Conservation (phyloP, 2,888 invertebrate genomes). For the Andrena marginata region DNA sequence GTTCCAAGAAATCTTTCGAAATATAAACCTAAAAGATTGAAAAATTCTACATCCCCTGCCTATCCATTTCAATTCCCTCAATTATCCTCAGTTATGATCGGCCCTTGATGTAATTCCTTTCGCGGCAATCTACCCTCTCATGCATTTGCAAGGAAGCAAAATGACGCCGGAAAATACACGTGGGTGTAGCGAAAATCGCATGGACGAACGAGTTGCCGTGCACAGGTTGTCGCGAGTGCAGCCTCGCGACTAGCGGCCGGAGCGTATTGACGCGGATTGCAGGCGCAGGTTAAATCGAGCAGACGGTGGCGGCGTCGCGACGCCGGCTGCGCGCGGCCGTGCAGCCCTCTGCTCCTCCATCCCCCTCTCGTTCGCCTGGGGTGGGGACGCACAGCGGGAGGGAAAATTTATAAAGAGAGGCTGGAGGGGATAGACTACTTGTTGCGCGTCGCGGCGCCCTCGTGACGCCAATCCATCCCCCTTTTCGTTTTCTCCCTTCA, state of each 20-base stretch:
- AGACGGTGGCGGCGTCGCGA: slow-evolving; percentile 81
- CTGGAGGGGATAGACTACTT: slow-evolving; percentile 79
- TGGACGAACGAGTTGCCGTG: slow-evolving; percentile 29
- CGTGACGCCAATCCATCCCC: slow-evolving; percentile 67
- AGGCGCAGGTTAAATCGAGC: slow-evolving; percentile 80
- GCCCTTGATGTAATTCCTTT: too few relatives aligned
- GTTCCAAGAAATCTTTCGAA: too few relatives aligned
- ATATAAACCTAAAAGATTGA: neutral
- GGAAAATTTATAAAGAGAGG: slow-evolving; percentile 75
- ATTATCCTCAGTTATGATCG: too few relatives aligned
- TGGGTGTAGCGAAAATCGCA: slow-evolving; percentile 19
- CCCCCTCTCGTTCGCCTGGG: slow-evolving; percentile 26
- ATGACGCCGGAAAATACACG: slow-evolving; percentile 19
- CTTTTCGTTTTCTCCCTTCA: slow-evolving; percentile 39
- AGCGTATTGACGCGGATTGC: slow-evolving; percentile 75
- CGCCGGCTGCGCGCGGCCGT: slow-evolving; percentile 71
- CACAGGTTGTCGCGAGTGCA: slow-evolving; percentile 66
- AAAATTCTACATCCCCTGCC: neutral
- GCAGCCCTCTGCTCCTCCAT: slow-evolving; percentile 41
- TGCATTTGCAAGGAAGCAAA: neutral
- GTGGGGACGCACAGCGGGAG: slow-evolving; percentile 58
- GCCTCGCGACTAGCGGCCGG: slow-evolving; percentile 61
- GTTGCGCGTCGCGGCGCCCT: slow-evolving; percentile 79
- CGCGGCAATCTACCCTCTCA: too few relatives aligned
- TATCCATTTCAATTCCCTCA: neutral